Conservation (phyloP, 2,797 vertebrate genomes). For the Loris lydekkerianus region DNA sequence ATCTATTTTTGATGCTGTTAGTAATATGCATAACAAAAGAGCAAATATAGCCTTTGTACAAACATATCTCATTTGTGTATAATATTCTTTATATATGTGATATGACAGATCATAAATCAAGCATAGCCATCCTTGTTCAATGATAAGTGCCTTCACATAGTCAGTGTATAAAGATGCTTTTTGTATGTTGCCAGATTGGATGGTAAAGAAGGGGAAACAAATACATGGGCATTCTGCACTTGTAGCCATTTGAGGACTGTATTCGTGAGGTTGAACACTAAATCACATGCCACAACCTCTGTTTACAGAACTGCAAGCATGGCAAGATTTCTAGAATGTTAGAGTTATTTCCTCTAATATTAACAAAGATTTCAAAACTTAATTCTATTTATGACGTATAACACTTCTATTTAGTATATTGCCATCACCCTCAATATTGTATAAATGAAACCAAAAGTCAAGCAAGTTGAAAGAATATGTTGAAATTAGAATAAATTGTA, state of each 20-base stretch:
- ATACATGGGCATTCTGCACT: neutral
- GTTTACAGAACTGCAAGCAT: neutral
- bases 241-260: neutral
- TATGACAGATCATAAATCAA: conserved; percentile 25
- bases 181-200: neutral
- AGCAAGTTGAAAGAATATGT: neutral
- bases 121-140: neutral
- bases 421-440: neutral
- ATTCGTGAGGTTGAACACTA: neutral
- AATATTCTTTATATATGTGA: conserved; percentile 1
- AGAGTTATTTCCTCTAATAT: neutral
- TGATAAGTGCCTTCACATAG: neutral
- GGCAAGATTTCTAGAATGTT: neutral
- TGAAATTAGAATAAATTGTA: neutral
- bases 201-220: neutral
- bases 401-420: neutral
- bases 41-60: neutral
- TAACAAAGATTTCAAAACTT: neutral
- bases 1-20: neutral
- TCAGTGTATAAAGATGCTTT: neutral
- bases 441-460: conserved; percentile 5
- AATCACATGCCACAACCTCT: neutral
- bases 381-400: neutral
- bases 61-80: neutral
- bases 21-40: conserved; percentile 45